Evolutionary conservation across 2,797 vertebrate species (phyloP).

Genomic region (Periophthalmus magnuspinnatus): DNA sequence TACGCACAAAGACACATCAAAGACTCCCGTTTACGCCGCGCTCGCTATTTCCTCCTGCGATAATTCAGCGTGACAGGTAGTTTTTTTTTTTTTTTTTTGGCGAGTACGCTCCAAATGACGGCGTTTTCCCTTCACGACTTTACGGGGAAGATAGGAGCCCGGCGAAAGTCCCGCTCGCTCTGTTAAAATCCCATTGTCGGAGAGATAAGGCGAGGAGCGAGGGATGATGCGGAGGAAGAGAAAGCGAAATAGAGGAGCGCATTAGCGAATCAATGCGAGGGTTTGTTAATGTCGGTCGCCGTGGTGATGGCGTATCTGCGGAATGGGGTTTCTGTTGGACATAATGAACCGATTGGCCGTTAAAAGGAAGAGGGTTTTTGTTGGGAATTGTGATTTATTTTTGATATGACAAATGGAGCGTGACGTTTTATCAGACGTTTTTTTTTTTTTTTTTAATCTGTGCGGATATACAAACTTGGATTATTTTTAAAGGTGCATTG

Average conservation of each 20-base stretch:
- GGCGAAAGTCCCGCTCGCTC: slow-evolving; percentile 7
- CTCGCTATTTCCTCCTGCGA: slow-evolving; percentile 17
- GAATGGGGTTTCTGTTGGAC: slow-evolving; percentile 24
- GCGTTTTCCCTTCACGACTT: slow-evolving; percentile 5
- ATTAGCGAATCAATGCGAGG: slow-evolving; percentile 20
- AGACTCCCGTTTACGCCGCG: slow-evolving; percentile 3
- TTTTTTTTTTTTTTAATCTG: too few species aligned
- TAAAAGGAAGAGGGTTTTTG: slow-evolving; percentile 1
- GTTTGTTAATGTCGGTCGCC: slow-evolving; percentile 15
- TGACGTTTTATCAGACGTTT: too few species aligned
- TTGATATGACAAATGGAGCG: background rate
- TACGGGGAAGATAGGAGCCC: slow-evolving; percentile 5
- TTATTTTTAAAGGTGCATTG: too few species aligned
- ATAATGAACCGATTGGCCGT: slow-evolving; percentile 17
- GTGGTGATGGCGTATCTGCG: slow-evolving; percentile 20
- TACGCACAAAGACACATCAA: slow-evolving; percentile 15
- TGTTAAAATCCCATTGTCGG: slow-evolving; percentile 25
- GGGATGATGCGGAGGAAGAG: slow-evolving; percentile 10
- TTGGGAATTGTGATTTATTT: slow-evolving; percentile 1
- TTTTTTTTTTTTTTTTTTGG: too few species aligned
- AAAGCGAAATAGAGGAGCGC: slow-evolving; percentile 7
- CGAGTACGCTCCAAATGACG: slow-evolving; percentile 17
- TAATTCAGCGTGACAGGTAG: slow-evolving; percentile 24
- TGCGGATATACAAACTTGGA: too few species aligned
- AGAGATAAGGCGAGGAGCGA: slow-evolving; percentile 22